Base-by-base conservation (phyloP, 1,140 invertebrate species). In the Sweltsa coloradensis region DNA sequence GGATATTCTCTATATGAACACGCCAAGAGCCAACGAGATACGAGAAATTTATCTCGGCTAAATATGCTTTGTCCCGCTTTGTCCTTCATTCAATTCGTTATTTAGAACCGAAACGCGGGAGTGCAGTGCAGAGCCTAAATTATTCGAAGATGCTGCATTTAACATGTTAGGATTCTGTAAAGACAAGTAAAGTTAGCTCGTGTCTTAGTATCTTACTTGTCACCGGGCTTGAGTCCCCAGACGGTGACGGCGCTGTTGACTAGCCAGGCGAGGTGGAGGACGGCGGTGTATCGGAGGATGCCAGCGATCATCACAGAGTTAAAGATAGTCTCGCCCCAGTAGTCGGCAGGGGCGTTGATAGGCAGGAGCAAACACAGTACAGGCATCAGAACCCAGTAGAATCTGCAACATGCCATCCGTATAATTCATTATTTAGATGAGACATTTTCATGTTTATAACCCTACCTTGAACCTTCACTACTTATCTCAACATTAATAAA, bases 311-410 rank as follows among this genome's bases (percentile, higher is more conserved):
- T 73, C n/a, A 81, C 57, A 0, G 75, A 60, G 34, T 68, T 71
- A 3, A 64, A 46, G 0, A 81, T 58, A 0, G 74, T 67, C 52
- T 89, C 84, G 6, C 70, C 71, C 76, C 81, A 86, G 54, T 85
- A 86, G 60, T 83, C 79, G 1, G 79, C 67, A 0, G 83, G 81
- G 0, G 78, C 72, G 53, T 85, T 84, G 2, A 85, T 60, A 2
- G 83, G 83, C n/a, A 87, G 53, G 2, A 87, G 53, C 0, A 83
- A 51, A 26, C 78, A 77, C 0, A 87, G 18, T 11, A 84, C 59
- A 1, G 68, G 59, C 53, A 79, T 84, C 1, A 87, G 49, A 0
- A 81, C 40, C 73, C 78, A 82, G 56, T 84, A 86, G 47, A 77
- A 78, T 51, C 83, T 87, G 50, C 16, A 19, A 34, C 31, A 49